Evolutionary conservation across 2,797 vertebrate species (phyloP), one percentile per base, ranked within the genome.

Genomic region (Myoxocephalus aenaeus): DNA sequence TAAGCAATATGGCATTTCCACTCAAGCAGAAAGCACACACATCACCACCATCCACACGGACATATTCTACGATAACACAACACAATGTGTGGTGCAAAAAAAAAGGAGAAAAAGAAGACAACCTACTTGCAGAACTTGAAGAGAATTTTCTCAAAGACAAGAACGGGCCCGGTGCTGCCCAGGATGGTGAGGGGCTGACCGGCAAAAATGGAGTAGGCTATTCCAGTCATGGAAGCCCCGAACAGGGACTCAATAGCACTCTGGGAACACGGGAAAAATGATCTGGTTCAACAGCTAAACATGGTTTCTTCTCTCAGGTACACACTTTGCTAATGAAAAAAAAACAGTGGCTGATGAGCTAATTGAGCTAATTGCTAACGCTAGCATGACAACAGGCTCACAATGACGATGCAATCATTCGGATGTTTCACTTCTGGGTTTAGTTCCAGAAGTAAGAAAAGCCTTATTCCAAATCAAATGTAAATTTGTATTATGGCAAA

Each of bases 51-150:
- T 27, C 8, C 5, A 59, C 18, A 64, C 0, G 3, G 5, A 62
- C 56, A 51, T 62, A 17, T 68, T 54, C 29, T 3, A 14, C 11
- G 1, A 4, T 18, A 38, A 63, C 5, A 61, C 25, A 75, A 48
- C 7, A 62, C 3, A 29, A 42, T 58, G 42, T 53, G 13, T 15
- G 27, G 34, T 12, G 15, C 32, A 32, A 32, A 3, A 1, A 5
- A 3, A 15, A 61, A 29, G 11, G 14, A 38, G 40, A 65, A 27
- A 18, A 63, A 50, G 4, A 61, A 2, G 29, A 59, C 2, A 46
- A 94, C 98, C 92, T 94, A 99, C 98, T 97, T 99, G 98, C 98
- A 99, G 93, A 99, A 99, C 88, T 99, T 99, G 93, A 96, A 99
- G 77, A 99, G 95, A 88, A 99, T 99, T 93, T 99, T 99, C 94